Evolutionary conservation across 2,113 vertebrate species (phyloP).

Genomic region (Plestiodon gilberti): DNA sequence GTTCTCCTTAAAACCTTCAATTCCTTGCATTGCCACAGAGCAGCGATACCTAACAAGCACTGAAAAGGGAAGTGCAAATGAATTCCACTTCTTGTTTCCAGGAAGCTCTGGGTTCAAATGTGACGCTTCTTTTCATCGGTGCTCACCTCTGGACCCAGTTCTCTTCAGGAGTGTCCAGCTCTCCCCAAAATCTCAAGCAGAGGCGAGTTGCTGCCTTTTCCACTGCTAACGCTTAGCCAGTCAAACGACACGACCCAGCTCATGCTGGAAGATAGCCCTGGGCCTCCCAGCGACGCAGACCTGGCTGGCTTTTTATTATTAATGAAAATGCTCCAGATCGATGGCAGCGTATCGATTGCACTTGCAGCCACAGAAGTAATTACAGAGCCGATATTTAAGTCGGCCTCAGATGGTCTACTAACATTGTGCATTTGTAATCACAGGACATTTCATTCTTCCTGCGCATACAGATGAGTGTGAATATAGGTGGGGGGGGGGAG

Average conservation of each 20-base stretch:
- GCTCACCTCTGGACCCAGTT: not conserved
- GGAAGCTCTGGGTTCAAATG: no score
- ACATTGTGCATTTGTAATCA: not conserved
- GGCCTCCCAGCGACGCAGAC: conserved; percentile 67
- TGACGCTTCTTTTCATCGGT: not conserved
- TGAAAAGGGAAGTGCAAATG: not conserved
- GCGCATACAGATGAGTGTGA: not conserved
- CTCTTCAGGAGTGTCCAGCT: not conserved
- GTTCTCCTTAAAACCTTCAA: not conserved
- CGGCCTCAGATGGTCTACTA: conserved; percentile 47
- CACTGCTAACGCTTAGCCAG: conserved; percentile 58
- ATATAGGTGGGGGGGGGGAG: not conserved
- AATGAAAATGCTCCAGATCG: conserved; percentile 73
- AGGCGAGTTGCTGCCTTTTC: conserved; percentile 22
- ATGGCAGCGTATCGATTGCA: conserved; percentile 65
- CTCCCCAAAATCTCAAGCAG: not conserved
- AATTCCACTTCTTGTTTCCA: not conserved
- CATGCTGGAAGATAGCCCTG: conserved; percentile 64
- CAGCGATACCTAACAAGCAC: not conserved
- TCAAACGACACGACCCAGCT: conserved; percentile 51
- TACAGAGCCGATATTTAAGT: conserved; percentile 74
- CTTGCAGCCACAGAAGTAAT: conserved; percentile 75
- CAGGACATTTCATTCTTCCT: not conserved
- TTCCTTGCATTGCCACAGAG: not conserved
- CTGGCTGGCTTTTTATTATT: conserved; percentile 70